Evolutionary conservation across 2,888 invertebrate genomes (phyloP).

Genomic region (Baccha elongata): DNA sequence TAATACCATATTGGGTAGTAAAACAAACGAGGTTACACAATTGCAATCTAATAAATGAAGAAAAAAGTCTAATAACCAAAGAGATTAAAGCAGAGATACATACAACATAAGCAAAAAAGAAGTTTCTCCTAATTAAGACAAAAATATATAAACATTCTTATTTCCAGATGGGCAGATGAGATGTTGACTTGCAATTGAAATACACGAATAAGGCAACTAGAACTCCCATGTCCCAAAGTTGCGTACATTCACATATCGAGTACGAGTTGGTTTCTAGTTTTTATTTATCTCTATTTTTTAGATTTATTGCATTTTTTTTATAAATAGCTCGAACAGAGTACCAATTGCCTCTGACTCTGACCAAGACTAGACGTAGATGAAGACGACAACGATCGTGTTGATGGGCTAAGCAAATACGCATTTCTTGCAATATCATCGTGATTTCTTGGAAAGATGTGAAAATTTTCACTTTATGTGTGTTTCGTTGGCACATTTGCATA

Average conservation of each 20-base stretch:
- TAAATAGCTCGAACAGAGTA: slow-evolving; percentile 61
- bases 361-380: slow-evolving; percentile 37
- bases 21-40: slow-evolving; percentile 68
- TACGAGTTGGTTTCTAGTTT: slow-evolving; percentile 39
- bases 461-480: slow-evolving; percentile 47
- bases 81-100: neutral
- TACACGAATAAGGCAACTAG: slow-evolving; percentile 62
- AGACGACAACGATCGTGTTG: slow-evolving; percentile 31
- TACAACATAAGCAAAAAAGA: slow-evolving; percentile 76
- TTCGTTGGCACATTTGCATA: slow-evolving; percentile 49
- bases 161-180: slow-evolving; percentile 60
- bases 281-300: slow-evolving; percentile 39
- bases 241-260: slow-evolving; percentile 39
- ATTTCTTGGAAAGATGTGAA: slow-evolving; percentile 24
- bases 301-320: slow-evolving; percentile 62
- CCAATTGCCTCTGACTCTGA: slow-evolving; percentile 42
- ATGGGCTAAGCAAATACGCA: slow-evolving; percentile 11
- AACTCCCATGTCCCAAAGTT: slow-evolving; percentile 41
- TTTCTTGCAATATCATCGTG: slow-evolving; percentile 8
- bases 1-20: slow-evolving; percentile 61
- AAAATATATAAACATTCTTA: slow-evolving; percentile 61
- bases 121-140: slow-evolving; percentile 62
- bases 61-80: slow-evolving; percentile 12
- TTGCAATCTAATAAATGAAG: slow-evolving; percentile 15
- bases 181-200: slow-evolving; percentile 12